Percentiles rank a stretch among this genome's conserved stretches.
Conservation (phyloP, 2,888 invertebrate species). For the Dolomedes plantarius region DNA sequence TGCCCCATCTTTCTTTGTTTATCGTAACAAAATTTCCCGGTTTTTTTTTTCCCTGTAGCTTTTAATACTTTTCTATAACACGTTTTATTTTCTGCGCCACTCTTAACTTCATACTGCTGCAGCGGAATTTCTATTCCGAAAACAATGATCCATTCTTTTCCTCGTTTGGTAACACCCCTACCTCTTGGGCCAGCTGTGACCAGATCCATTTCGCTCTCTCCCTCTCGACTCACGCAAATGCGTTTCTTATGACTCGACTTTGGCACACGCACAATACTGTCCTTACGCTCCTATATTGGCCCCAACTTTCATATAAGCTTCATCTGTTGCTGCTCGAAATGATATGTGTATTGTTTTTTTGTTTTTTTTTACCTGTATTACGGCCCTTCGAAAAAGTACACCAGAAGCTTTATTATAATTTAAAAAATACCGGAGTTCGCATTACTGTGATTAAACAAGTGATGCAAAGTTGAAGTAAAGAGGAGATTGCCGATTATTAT, state of each 20-base stretch:
- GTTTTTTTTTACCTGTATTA: not conserved
- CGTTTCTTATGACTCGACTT: conserved; percentile 7
- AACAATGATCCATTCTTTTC: conserved; percentile 2
- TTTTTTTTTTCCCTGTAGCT: not conserved
- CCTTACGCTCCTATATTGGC: not conserved
- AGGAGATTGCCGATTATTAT: no score
- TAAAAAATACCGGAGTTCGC: no score
- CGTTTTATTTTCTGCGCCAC: not conserved
- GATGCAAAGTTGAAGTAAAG: no score
- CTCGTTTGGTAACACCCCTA: conserved; percentile 6
- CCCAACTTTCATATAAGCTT: conserved; percentile 6
- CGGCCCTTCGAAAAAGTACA: no score
- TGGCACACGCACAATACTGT: not conserved
- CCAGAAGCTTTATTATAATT: no score
- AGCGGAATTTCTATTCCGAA: not conserved
- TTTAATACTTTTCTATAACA: not conserved
- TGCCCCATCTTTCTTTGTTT: not conserved
- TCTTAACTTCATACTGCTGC: not conserved
- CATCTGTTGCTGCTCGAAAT: not conserved
- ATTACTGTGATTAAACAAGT: no score
- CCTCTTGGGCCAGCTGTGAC: conserved; percentile 12
- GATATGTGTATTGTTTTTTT: not conserved
- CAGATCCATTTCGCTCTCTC: not conserved
- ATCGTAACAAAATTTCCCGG: not conserved
- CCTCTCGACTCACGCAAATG: not conserved